phyloP scores from a whole-genome alignment of 2,888 invertebrate genomes.

The Lycaena phlaeas region DNA sequence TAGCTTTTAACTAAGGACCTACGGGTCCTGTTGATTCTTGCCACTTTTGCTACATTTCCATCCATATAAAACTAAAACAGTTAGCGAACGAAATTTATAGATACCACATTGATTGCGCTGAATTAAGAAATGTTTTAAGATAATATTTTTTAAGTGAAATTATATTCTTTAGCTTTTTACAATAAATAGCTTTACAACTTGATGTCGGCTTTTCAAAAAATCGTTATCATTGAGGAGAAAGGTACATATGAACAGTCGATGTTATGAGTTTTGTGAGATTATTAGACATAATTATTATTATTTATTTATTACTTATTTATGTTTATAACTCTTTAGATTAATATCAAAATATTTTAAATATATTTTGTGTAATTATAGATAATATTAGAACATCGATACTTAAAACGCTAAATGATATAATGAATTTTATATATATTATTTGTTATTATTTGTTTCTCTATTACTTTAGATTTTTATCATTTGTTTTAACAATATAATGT shows the following conservation, averaged over 20 bases:
- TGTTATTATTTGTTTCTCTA: slow-evolving; percentile 42
- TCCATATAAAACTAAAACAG: slow-evolving; percentile 55
- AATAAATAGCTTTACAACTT: slow-evolving; percentile 63
- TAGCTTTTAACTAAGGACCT: slow-evolving; percentile 48
- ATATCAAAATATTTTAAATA: slow-evolving; percentile 15
- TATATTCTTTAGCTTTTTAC: slow-evolving; percentile 57
- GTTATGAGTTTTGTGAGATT: slow-evolving; percentile 48
- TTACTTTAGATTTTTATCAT: slow-evolving; percentile 39
- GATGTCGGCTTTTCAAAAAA: slow-evolving; percentile 70
- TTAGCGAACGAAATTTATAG: slow-evolving; percentile 49
- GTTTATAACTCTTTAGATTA: slow-evolving; percentile 25
- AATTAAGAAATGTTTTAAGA: slow-evolving; percentile 43
- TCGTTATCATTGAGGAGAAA: slow-evolving; percentile 65
- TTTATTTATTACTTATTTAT: slow-evolving; percentile 28
- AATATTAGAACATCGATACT: slow-evolving; percentile 14
- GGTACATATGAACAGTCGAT: slow-evolving; percentile 67
- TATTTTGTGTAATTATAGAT: slow-evolving; percentile 17
- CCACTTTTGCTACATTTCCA: slow-evolving; percentile 63
- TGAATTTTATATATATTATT: slow-evolving; percentile 34
- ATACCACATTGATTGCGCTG: slow-evolving; percentile 46
- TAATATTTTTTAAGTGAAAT: slow-evolving; percentile 57
- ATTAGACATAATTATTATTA: slow-evolving; percentile 23
- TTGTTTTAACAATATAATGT: slow-evolving; percentile 39
- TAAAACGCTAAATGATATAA: slow-evolving; percentile 1
- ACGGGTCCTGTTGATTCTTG: slow-evolving; percentile 52